Evolutionary conservation across 2,888 invertebrate genomes (phyloP), one percentile per base, ranked within the genome.

Genomic region (Melipona beecheii): DNA sequence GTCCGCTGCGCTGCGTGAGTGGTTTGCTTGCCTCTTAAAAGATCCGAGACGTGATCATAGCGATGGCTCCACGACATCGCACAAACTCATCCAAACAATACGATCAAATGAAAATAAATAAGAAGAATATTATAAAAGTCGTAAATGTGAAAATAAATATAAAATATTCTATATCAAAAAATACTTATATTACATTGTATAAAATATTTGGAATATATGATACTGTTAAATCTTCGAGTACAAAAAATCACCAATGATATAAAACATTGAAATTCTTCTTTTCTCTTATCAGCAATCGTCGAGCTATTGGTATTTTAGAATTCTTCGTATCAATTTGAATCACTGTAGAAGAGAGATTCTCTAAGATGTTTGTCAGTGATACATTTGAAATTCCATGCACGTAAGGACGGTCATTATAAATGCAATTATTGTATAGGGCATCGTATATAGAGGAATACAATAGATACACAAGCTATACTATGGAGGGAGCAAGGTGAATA

Each of bases 1-100:
- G 93, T 94, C 91, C 92, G 93, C 93, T 94, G 94, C 92, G 87
- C 92, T 92, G 91, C 92, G 93, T 94, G 94, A 94, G 93, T 94
- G 93, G 91, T 88, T 91, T 89, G 92, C 89, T 87, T 86, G 90
- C 88, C 90, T 91, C 88, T 92, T 91, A 90, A 92, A 92, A 91
- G 90, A 91, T 90, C 87, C 90, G 89, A 91, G 91, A 88, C 90
- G 86, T 85, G 90, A 86, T 75, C 86, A 90, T 88, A 91, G 91
- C 87, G 90, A 90, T 90, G 91, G 91, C 89, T 90, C 89, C 90
- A 80, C 87, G 89, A 89, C 90, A 88, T 90, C 91, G 89, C 90
- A 90, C 89, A 91, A 91, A 85, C 84, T 89, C 86, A 83, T 85
- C 90, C 89, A 81, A 91, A 91, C 89, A 84, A 86, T 79, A 70